These are phyloP conservation scores for Galeruca laticollis DNA, from an alignment of 2,888 invertebrate genomes.

Conservation along the genomic window DNA sequence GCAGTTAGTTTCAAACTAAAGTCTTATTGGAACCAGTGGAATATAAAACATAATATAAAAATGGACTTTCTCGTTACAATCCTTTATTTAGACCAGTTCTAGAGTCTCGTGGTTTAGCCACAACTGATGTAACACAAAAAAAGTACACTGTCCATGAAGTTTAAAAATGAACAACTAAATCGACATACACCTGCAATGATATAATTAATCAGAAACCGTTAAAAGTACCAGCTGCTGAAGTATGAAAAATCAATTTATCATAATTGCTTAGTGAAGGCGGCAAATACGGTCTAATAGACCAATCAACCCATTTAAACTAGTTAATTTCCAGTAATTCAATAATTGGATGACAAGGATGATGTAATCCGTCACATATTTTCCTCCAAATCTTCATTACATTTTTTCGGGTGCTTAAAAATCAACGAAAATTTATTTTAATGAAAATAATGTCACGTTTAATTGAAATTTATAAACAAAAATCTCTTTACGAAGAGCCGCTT, in stretches of 20 bases:
- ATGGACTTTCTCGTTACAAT: too few species aligned
- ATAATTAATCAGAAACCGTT: neutral
- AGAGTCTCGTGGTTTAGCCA: too few species aligned
- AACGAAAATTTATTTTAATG: constrained; percentile 34
- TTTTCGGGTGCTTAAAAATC: constrained; percentile 1
- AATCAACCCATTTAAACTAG: neutral
- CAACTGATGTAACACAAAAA: too few species aligned
- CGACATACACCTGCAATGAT: too few species aligned
- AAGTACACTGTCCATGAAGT: too few species aligned
- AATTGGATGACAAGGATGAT: neutral
- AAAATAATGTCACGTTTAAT: constrained; percentile 32
- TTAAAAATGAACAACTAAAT: too few species aligned
- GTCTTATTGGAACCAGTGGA: too few species aligned
- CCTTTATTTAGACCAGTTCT: too few species aligned
- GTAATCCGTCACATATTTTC: neutral
- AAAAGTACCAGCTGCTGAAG: neutral
- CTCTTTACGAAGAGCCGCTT: constrained; percentile 31
- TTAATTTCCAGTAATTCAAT: neutral
- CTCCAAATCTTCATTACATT: neutral
- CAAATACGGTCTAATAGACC: neutral
- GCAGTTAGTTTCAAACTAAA: too few species aligned
- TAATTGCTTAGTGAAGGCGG: neutral
- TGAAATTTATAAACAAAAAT: constrained; percentile 43
- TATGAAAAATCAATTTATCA: neutral
- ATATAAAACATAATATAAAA: too few species aligned